Evolutionary conservation across 2,888 invertebrate species (phyloP).

Genomic region (Strigamia maritima): DNA sequence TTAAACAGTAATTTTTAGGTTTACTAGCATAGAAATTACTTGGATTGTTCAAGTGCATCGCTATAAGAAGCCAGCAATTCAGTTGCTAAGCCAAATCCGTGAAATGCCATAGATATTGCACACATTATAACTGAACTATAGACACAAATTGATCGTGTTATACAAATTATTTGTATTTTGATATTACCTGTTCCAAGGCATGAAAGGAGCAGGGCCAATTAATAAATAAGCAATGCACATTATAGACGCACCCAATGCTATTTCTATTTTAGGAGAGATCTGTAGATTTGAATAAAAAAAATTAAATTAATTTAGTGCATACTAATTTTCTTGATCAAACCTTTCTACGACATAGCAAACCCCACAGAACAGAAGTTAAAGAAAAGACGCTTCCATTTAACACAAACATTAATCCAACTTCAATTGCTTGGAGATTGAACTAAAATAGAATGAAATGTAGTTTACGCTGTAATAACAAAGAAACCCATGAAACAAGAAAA

Average conservation of each 20-base stretch:
- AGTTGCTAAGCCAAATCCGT: slow-evolving; percentile 83
- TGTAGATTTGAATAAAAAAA: no score
- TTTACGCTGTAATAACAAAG: no score
- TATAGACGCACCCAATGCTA: slow-evolving; percentile 64
- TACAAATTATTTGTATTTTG: no score
- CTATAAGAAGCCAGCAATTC: slow-evolving; percentile 81
- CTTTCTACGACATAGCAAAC: slow-evolving; percentile 67
- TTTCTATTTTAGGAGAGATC: slow-evolving; percentile 64
- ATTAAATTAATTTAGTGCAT: no score
- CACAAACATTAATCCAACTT: slow-evolving; percentile 75
- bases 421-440: slow-evolving; percentile 57
- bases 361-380: slow-evolving; percentile 72
- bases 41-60: slow-evolving; percentile 72
- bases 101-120: slow-evolving; percentile 59
- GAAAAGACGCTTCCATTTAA: slow-evolving; percentile 80
- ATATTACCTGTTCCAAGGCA: slow-evolving; percentile 63
- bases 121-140: not conserved
- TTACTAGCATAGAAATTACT: no score
- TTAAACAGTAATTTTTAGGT: no score
- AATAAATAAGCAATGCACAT: slow-evolving; percentile 68
- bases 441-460: no score
- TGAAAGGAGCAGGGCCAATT: slow-evolving; percentile 76
- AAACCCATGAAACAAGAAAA: no score
- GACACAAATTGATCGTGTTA: no score
- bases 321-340: slow-evolving; percentile 43